Percentiles rank a stretch among this genome's conserved stretches.
Evolutionary conservation across 2,113 vertebrate genomes (phyloP).

Genomic region (Pedetes capensis): DNA sequence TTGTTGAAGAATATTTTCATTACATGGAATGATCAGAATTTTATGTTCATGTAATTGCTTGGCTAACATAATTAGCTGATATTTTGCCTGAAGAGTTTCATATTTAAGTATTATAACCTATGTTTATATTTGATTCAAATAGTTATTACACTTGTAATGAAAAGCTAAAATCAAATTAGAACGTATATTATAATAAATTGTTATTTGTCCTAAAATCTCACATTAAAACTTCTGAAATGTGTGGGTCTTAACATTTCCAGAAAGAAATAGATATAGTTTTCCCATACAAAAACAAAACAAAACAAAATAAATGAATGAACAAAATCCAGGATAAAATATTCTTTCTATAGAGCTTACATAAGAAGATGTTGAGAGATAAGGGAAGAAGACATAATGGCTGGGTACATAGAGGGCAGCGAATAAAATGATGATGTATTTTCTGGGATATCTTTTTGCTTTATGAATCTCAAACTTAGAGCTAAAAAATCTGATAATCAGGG

Average conservation of each 20-base stretch:
- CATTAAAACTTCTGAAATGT: background rate
- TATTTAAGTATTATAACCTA: background rate
- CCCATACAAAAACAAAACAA: background rate
- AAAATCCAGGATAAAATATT: background rate
- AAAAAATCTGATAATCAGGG: background rate
- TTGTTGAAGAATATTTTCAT: background rate
- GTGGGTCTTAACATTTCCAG: background rate
- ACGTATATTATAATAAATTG: background rate
- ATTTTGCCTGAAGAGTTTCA: background rate
- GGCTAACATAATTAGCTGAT: background rate
- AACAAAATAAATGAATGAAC: background rate
- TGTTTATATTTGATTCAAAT: background rate
- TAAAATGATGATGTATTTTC: too few species aligned
- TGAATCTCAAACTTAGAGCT: background rate
- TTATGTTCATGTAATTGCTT: background rate
- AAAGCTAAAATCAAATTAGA: background rate
- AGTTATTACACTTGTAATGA: background rate
- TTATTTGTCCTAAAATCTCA: background rate
- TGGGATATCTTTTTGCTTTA: background rate
- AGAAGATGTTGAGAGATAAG: background rate
- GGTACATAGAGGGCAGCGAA: background rate
- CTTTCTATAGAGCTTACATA: background rate
- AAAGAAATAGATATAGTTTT: background rate
- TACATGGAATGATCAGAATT: background rate
- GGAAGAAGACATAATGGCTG: fast-evolving